These are phyloP conservation scores for Myotis lucifugus DNA, from an alignment of 2,113 vertebrate genomes.

Conservation along the genomic window DNA sequence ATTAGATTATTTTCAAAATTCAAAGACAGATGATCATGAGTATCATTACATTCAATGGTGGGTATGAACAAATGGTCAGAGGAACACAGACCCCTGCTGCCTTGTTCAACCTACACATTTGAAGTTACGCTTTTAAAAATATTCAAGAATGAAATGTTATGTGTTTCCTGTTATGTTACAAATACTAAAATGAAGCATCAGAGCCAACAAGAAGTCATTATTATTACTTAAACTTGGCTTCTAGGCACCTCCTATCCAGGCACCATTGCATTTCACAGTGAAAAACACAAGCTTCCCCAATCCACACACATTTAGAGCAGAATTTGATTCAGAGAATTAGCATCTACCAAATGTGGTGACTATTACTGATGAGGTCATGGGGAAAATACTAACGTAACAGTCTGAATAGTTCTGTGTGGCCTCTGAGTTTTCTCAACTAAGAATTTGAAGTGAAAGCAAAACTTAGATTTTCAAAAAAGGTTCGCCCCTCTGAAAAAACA, in stretches of 20 bases:
- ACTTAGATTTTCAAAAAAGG: neutral
- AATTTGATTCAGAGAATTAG: neutral
- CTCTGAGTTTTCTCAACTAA: slow-evolving; percentile 45
- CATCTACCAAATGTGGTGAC: neutral
- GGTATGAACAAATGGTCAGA: neutral
- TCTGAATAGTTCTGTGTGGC: slow-evolving; percentile 22
- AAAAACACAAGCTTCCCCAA: neutral
- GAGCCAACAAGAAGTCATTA: slow-evolving; percentile 14
- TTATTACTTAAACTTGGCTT: slow-evolving; percentile 44
- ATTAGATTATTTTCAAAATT: slow-evolving; percentile 13
- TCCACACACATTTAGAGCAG: neutral
- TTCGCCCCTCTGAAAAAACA: neutral
- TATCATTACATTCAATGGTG: neutral
- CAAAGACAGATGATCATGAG: neutral
- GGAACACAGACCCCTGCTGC: neutral
- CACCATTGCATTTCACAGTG: slow-evolving; percentile 34
- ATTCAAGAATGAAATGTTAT: neutral
- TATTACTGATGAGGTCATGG: neutral
- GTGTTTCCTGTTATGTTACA: neutral
- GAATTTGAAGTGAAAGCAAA: slow-evolving; percentile 56
- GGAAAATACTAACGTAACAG: neutral
- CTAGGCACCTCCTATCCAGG: neutral
- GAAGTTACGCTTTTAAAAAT: neutral
- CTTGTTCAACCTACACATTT: neutral
- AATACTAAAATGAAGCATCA: neutral